These are phyloP conservation scores for Felis chaus DNA, from an alignment of 2,113 vertebrate species.

Conservation along the genomic window DNA sequence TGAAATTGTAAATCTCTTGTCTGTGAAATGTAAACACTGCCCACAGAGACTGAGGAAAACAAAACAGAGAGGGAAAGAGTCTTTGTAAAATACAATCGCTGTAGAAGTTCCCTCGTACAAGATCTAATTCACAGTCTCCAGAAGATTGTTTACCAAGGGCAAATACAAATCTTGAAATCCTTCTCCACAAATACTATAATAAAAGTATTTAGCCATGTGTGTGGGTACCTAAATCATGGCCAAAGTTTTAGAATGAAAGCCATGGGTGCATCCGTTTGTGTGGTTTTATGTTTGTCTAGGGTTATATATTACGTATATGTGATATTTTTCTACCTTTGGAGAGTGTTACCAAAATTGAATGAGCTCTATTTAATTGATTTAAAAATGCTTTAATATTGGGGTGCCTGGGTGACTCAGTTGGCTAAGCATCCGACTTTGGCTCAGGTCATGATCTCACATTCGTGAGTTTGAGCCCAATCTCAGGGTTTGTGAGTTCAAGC, in stretches of 20 bases:
- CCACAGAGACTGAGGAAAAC: neutral
- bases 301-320: neutral
- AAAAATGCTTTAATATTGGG: neutral
- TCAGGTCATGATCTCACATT: no score
- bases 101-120: neutral
- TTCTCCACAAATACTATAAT: neutral
- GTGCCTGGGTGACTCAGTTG: neutral
- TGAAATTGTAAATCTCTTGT: neutral
- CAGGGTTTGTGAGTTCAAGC: no score
- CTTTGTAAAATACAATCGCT: neutral
- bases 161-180: no score
- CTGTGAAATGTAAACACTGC: neutral
- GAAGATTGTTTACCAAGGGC: no score
- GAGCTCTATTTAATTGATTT: neutral
- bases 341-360: neutral
- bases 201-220: neutral
- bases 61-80: neutral
- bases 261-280: neutral
- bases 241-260: neutral
- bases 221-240: neutral
- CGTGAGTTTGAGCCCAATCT: no score
- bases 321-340: neutral
- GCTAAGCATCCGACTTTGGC: no score
- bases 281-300: neutral
- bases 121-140: no score